phyloP scores from a whole-genome alignment of 2,797 vertebrate genomes.

The Coregonus suidteri region DNA sequence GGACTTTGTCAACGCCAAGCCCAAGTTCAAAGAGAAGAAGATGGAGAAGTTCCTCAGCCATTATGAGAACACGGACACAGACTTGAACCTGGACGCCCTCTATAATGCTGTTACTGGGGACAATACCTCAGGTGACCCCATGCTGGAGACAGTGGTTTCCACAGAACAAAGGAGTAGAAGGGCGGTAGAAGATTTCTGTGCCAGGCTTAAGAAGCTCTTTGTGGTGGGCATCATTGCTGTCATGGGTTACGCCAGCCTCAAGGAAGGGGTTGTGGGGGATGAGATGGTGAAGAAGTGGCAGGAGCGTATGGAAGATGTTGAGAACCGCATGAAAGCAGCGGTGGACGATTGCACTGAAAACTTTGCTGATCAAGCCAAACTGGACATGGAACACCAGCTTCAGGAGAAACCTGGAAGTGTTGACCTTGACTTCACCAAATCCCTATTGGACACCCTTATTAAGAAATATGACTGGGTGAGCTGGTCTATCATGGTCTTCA shows the following conservation, averaged over 20 bases:
- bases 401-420: slow-evolving; percentile 56
- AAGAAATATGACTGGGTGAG: slow-evolving; percentile 82
- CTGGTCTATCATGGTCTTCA: slow-evolving; percentile 78
- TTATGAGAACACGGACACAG: slow-evolving; percentile 72
- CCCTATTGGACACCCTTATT: slow-evolving; percentile 64
- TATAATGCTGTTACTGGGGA: slow-evolving; percentile 75
- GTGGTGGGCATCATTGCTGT: slow-evolving; percentile 78
- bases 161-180: slow-evolving; percentile 71
- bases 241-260: slow-evolving; percentile 77
- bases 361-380: slow-evolving; percentile 75
- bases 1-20: slow-evolving; percentile 77
- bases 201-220: slow-evolving; percentile 79
- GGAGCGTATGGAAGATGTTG: slow-evolving; percentile 74
- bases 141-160: slow-evolving; percentile 71
- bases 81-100: slow-evolving; percentile 77
- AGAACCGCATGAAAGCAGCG: slow-evolving; percentile 78
- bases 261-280: slow-evolving; percentile 67
- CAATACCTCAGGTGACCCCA: slow-evolving; percentile 64
- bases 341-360: slow-evolving; percentile 79
- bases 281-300: slow-evolving; percentile 79
- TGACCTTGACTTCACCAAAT: slow-evolving; percentile 59
- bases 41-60: slow-evolving; percentile 79
- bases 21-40: slow-evolving; percentile 77
- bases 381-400: slow-evolving; percentile 68
- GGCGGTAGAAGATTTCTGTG: slow-evolving; percentile 80